Conservation (phyloP, 2,113 vertebrate genomes). For the Globicephala melas region DNA sequence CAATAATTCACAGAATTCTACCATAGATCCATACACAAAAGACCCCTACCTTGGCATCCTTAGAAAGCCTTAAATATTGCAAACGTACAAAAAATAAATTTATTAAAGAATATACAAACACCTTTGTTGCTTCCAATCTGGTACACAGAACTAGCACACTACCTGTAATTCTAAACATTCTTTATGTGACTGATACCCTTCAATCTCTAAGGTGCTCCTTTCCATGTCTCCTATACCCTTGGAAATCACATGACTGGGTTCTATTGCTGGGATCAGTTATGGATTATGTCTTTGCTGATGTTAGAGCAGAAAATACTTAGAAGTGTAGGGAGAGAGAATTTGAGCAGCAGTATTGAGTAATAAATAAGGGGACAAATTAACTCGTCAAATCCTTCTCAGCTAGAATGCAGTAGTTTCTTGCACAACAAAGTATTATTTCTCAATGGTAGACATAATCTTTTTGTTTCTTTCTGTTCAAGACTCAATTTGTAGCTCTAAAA, state of each 20-base stretch:
- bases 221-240: not conserved
- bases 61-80: fast-evolving
- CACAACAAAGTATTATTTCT: not conserved
- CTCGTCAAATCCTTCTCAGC: not conserved
- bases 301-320: not conserved
- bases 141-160: not conserved
- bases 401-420: not conserved
- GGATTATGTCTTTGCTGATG: not conserved
- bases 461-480: not conserved
- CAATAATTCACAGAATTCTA: not conserved
- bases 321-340: not conserved
- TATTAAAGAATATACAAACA: not conserved
- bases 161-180: not conserved
- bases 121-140: not conserved
- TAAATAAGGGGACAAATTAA: conserved; percentile 17
- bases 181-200: not conserved
- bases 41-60: not conserved
- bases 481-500: not conserved
- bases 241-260: not conserved
- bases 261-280: not conserved
- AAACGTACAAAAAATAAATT: not conserved
- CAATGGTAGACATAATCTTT: not conserved
- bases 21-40: not conserved
- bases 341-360: not conserved
- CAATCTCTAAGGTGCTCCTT: not conserved